phyloP scores from a whole-genome alignment of 2,888 invertebrate genomes.

The Griposia aprilina region DNA sequence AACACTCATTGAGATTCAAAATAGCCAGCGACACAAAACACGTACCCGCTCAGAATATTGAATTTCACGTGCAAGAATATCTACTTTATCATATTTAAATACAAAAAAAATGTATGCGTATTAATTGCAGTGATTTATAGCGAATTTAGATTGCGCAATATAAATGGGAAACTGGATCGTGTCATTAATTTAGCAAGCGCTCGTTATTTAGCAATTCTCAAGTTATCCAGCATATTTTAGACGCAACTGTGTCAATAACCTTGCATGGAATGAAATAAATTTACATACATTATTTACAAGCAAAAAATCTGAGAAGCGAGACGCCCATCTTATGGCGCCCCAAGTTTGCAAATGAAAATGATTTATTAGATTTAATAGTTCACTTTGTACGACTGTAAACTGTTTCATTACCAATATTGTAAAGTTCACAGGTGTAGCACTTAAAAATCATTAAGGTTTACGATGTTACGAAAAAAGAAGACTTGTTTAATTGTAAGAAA shows the following conservation, averaged over 20 bases:
- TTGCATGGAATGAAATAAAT: conserved; percentile 84
- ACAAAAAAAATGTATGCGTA: conserved; percentile 60
- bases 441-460: conserved; percentile 69
- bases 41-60: conserved; percentile 75
- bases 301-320: conserved; percentile 75
- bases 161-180: conserved; percentile 80
- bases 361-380: conserved; percentile 68
- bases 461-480: conserved; percentile 59
- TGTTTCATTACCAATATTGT: conserved; percentile 47
- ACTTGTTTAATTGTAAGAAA: conserved; percentile 60
- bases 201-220: conserved; percentile 82
- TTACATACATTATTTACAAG: conserved; percentile 81
- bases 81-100: conserved; percentile 72
- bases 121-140: conserved; percentile 75
- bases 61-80: conserved; percentile 64
- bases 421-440: conserved; percentile 63
- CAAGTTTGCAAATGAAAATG: conserved; percentile 72
- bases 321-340: conserved; percentile 70
- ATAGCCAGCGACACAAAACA: conserved; percentile 71
- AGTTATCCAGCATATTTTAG: conserved; percentile 79
- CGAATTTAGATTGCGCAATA: conserved; percentile 73
- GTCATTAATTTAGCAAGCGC: conserved; percentile 81
- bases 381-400: conserved; percentile 32
- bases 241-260: conserved; percentile 88
- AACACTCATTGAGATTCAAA: conserved; percentile 78